Base-by-base conservation (phyloP, 2,888 invertebrate species). In the Tinea semifulvella region DNA sequence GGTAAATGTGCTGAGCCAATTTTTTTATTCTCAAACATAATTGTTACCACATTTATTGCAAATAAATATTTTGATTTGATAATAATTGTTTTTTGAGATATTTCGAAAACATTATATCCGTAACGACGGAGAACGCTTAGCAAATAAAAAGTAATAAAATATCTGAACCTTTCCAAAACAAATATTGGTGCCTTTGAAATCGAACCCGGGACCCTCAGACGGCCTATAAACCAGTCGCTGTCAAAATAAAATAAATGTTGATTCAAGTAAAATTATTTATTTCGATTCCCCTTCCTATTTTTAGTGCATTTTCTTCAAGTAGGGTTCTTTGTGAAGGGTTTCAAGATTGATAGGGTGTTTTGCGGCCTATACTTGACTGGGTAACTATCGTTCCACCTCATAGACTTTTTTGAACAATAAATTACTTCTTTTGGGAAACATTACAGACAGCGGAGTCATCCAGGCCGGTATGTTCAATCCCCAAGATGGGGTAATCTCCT, bases 211-310 rank as follows among this genome's bases (percentile, higher is more conserved):
- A n/a, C 31, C 2, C 13, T 13, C 10, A 31, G 31, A 31, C 13
- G 11, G 7, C 31, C 31, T 14, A 14, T 31, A 31, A 31, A 31
- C 31, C 31, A 31, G 31, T 31, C n/a, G 31, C n/a, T 31, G 31
- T 31, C 31, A 31, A 31, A 31, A 31, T 31, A 36, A 36, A 36
- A 36, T 36, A 36, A 18, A 36, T 36, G 36, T 36, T 36, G 16
- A 36, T 14, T 18, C 8, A 36, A 36, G 36, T 36, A 36, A 36
- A 36, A 36, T 36, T 16, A 36, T 36, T 36, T 36, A 36, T 36
- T 36, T 31, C 10, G 14, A 36, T 18, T 40, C 22, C 40, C 40
- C 14, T 13, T 10, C 19, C 18, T 18, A 40, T 40, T 40, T 40
- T 40, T 14, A 22, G 13, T 40, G 40, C 40, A 40, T 17, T 40